Base-by-base conservation (phyloP, 2,888 invertebrate species). In the Trissoscelio sp. region DNA sequence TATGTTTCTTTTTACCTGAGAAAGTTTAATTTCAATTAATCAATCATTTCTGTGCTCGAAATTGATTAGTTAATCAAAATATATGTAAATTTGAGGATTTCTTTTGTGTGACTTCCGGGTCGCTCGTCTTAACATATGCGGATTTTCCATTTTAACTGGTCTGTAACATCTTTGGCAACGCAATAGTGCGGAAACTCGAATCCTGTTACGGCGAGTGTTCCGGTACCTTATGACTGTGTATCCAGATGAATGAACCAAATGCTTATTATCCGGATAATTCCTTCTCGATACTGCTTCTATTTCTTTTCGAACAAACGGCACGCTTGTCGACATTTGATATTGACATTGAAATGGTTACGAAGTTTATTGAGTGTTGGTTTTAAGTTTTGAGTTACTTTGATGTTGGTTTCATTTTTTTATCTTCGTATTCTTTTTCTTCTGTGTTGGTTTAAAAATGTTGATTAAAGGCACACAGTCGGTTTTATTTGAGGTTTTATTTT, bases 201-300 rank as follows among this genome's bases (percentile, higher is more conserved):
- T 77, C 44, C 34, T 51, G 51, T 77, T 69, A 69, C 48, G 24
- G 18, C 28, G 18, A 37, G 24, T 34, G 53, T 69, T 42, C 34
- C 53, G 28, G 12, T 20, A 31, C 51, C 28, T 75, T 46, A 51
- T 58, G 51, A 57, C 34, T 67, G 42, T 16, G 48, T 58, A 57
- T 66, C 28, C 64, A 46, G 66, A 74, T 39, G 66, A 74, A 12
- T 53, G 37, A 67, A 39, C 66, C 51, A 57, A 67, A 58, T 51
- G 60, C 60, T 69, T 62, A 69, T 60, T 60, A 69, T 53, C 60
- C 20, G 53, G 31, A 77, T 77, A 53, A 62, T 60, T 57, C 53
- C 24, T 48, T 66, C 12, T 37, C 46, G 18, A 64, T 74, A 48
- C 24, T 53, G 16, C 22, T 37, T 55, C 57, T 53, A 44, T 53